Evolutionary conservation across 2,888 invertebrate species (phyloP), one percentile per base, ranked within the genome.

Genomic region (Leptinotarsa haldemani): DNA sequence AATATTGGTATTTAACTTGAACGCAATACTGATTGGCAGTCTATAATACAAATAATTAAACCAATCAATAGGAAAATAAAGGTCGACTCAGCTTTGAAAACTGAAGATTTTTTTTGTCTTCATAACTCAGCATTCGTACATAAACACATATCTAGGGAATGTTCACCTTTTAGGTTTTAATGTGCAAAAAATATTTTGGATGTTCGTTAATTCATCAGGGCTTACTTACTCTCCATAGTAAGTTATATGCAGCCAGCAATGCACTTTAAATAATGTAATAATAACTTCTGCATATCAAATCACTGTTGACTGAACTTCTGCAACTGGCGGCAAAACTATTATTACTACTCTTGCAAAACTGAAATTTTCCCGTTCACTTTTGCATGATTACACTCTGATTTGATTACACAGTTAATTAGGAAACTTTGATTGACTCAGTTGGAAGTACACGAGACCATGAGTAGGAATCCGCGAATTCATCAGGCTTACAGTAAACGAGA

Each of bases 341-440:
- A 77, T 77, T 75, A 69, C 75, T 66, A 72, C 74, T 65, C 74
- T 74, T 75, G 74, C 72, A 74, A 75, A 77, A 72, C 73, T 76
- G 65, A 71, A 71, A 74, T 77, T 74, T 77, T 74, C 74, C 73
- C 72, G 76, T 69, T 76, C 77, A 71, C 72, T 74, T 76, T 68
- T 71, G 75, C 72, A 25, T 74, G 78, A 78, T 78, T 78, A 76
- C 77, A 61, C 66, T 52, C 68, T 67, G 71, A 77, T 76, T 76
- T 74, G 74, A 77, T 78, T 79, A 78, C 77, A 74, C 74, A 74
- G 64, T 65, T 68, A 74, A 80, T 80, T 80, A 77, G 70, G 76
- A 79, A 80, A 80, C 76, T 80, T 80, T 78, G 79, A 80, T 80
- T 80, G 78, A 75, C 74, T 75, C 53, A 74, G 75, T 70, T 70